These are phyloP conservation scores for Melieria picta DNA, from an alignment of 2,888 invertebrate genomes.

Conservation along the genomic window DNA sequence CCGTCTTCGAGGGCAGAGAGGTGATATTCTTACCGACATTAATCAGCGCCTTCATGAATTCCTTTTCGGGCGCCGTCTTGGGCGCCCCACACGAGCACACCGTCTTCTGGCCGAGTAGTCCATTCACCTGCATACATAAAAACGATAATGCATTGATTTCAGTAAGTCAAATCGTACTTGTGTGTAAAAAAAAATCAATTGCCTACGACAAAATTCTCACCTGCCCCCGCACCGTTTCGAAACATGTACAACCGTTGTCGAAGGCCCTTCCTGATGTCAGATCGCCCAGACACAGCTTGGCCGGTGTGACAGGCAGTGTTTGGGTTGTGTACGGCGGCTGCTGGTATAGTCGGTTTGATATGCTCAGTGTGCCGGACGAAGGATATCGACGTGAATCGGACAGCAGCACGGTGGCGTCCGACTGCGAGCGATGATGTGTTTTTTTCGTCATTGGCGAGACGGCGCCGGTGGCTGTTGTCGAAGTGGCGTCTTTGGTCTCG, in stretches of 20 bases:
- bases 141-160: neutral
- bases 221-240: conserved; percentile 81
- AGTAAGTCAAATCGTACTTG: neutral
- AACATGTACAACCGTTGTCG: conserved; percentile 95
- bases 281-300: conserved; percentile 85
- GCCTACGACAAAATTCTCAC: conserved; percentile 38
- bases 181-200: neutral
- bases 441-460: conserved; percentile 69
- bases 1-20: conserved; percentile 86
- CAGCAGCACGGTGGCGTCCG: conserved; percentile 79
- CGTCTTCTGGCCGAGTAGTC: conserved; percentile 79
- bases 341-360: conserved; percentile 58
- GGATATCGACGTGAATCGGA: conserved; percentile 52
- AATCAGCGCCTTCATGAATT: conserved; percentile 88
- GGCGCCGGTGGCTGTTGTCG: conserved; percentile 24
- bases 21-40: conserved; percentile 86
- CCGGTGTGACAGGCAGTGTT: conserved; percentile 63
- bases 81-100: conserved; percentile 85
- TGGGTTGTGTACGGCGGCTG: conserved; percentile 60
- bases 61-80: conserved; percentile 82
- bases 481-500: conserved; percentile 37
- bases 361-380: conserved; percentile 52
- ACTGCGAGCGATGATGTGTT: conserved; percentile 84
- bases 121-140: conserved; percentile 71
- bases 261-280: conserved; percentile 94